Evolutionary conservation across 35 echinoderm and acorn worm species (phyloP).

Genomic region (Amphiura filiformis): DNA sequence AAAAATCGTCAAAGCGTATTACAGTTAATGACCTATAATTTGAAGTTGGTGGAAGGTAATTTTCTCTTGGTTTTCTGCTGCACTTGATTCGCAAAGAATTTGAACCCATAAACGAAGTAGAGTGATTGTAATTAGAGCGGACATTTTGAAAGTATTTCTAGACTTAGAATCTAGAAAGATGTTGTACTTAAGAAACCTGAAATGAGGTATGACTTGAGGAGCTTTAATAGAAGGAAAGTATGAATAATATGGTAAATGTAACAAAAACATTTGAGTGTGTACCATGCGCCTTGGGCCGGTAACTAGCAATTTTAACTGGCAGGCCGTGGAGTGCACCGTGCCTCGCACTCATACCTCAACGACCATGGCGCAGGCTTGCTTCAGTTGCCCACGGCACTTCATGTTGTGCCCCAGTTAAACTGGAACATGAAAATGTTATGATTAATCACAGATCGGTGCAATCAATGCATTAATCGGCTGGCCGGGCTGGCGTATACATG

Average conservation of each 20-base stretch:
- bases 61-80: neutral
- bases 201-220: neutral
- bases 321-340: neutral
- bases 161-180: neutral
- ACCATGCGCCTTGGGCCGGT: neutral
- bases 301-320: neutral
- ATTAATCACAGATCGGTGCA: slow-evolving; percentile 6
- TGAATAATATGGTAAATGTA: slow-evolving; percentile 8
- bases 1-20: neutral
- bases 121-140: neutral
- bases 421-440: slow-evolving; percentile 12
- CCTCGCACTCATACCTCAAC: neutral
- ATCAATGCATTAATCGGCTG: neutral
- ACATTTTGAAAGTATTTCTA: neutral
- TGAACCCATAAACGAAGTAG: neutral
- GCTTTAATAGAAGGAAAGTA: neutral
- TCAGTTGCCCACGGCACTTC: neutral
- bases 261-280: slow-evolving; percentile 7
- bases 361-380: neutral
- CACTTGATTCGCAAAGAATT: neutral
- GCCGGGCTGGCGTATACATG: neutral
- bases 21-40: too few species aligned
- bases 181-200: neutral
- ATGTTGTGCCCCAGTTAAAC: slow-evolving; percentile 13
- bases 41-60: neutral